Percentiles rank a stretch among this genome's conserved stretches.
phyloP scores from a whole-genome alignment of 2,888 invertebrate species.

The Athalia rosae region DNA sequence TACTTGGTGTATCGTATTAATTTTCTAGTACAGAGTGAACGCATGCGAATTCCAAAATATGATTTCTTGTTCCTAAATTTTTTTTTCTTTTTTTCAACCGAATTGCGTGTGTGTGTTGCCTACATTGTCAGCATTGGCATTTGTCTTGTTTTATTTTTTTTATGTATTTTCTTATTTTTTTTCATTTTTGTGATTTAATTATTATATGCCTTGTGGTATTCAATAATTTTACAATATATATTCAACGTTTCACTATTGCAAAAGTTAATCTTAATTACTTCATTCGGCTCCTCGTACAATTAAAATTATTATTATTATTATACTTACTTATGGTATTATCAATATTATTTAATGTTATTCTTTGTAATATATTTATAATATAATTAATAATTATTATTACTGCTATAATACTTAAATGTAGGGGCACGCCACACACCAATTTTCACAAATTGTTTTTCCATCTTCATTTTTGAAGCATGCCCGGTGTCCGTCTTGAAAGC shows the following conservation, averaged over 20 bases:
- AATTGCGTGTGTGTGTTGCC: conserved; percentile 46
- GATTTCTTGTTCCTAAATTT: conserved; percentile 56
- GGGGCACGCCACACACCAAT: conserved; percentile 62
- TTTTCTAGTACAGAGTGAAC: conserved; percentile 66
- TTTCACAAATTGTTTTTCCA: conserved; percentile 45
- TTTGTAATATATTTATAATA: conserved; percentile 64
- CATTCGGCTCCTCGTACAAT: conserved; percentile 63
- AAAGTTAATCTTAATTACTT: conserved; percentile 63
- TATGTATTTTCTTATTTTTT: neutral
- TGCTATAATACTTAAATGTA: conserved; percentile 71
- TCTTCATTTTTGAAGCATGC: conserved; percentile 52
- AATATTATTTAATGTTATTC: conserved; percentile 63
- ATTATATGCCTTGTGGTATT: conserved; percentile 39
- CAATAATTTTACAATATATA: conserved; percentile 46
- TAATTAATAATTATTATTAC: conserved; percentile 69
- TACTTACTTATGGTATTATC: conserved; percentile 71
- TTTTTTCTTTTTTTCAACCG: conserved; percentile 33
- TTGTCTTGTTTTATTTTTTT: conserved; percentile 28
- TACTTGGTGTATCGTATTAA: conserved; percentile 65
- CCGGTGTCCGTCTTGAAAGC: conserved; percentile 53
- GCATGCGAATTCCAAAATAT: conserved; percentile 64
- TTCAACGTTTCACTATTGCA: conserved; percentile 61
- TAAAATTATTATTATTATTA: conserved; percentile 65
- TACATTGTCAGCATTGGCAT: conserved; percentile 45
- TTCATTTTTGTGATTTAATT: conserved; percentile 24